These are phyloP conservation scores for Palloptera scutellata DNA, from an alignment of 2,888 invertebrate species.

Conservation along the genomic window DNA sequence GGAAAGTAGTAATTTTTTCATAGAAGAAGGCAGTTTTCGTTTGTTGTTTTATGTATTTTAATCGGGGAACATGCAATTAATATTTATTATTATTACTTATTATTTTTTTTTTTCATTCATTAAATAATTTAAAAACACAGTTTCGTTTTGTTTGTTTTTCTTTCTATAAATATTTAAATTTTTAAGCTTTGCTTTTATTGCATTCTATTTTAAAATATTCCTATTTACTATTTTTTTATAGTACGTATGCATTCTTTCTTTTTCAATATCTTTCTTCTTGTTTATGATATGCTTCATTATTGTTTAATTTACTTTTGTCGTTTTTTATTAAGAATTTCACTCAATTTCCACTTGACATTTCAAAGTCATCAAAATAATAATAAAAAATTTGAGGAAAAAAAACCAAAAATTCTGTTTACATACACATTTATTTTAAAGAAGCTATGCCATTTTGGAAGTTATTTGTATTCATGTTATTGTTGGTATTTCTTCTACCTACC, in stretches of 20 bases:
- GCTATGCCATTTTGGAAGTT: not conserved
- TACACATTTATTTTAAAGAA: constrained; percentile 6
- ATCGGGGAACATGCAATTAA: too few relatives aligned
- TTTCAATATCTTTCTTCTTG: not conserved
- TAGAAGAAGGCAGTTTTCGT: too few relatives aligned
- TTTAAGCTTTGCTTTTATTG: not conserved
- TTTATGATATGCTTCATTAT: constrained; percentile 4
- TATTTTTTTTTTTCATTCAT: too few relatives aligned
- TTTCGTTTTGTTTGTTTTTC: too few relatives aligned
- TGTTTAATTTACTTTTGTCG: not conserved
- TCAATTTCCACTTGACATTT: not conserved
- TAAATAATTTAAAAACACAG: too few relatives aligned
- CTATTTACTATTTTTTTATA: constrained; percentile 9
- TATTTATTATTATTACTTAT: too few relatives aligned
- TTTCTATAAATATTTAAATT: too few relatives aligned
- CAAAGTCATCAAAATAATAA: not conserved
- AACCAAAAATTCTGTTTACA: not conserved
- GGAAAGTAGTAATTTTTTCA: too few relatives aligned
- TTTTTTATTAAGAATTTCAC: not conserved
- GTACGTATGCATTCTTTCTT: not conserved
- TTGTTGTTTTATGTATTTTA: too few relatives aligned
- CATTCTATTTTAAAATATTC: constrained; percentile 8
- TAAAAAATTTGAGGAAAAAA: constrained; percentile 2
- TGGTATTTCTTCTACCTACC: constrained; percentile 8
- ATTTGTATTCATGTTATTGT: constrained; percentile 28